Base-by-base conservation (phyloP, 2,888 invertebrate genomes). In the Aspidiotus destructor region DNA sequence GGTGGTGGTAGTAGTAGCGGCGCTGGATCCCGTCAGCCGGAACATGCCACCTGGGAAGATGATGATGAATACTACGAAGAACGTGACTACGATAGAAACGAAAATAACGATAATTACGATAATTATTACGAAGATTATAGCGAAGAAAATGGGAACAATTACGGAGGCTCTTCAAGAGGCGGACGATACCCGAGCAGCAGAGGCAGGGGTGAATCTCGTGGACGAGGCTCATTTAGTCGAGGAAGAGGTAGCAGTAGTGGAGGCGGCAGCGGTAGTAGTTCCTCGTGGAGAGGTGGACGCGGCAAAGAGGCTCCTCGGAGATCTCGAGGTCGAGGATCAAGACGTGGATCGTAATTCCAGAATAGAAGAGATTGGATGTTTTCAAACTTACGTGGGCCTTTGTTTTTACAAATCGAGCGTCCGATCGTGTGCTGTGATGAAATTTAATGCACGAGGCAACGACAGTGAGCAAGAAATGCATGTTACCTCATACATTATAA, bases 231-330 rank as follows among this genome's bases (percentile, higher is more conserved):
- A 0, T 52, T 53, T 13, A 28, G 41, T 15, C 42, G 55, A 15
- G 8, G 15, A 2, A 10, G 63, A 6, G 8, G 54, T 15, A 15
- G 17, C 63, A 40, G 53, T 10, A 28, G 41, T 55, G 16, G 41
- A 8, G 9, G 60, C 17, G 60, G 40, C 40, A 15, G 41, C 15
- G 42, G 42, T 10, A 15, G 57, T 41, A 57, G 54, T 9, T 17
- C 65, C 28, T 65, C 65, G 48, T 65, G 65, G 65, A 57, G 65
- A 48, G 65, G 65, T 5, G 28, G 17, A 48, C 48, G 65, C 11
- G 65, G 65, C 13, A 57, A 65, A 17, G 15, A 54, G 9, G 57
- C 44, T 13, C 65, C 65, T 1, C 57, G 65, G 11, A 65, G 65
- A 40, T 57, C 57, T 41, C 58, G 65, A 11, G 65, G 65, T 8